Evolutionary conservation across 2,113 vertebrate genomes (phyloP), one percentile per base, ranked within the genome.

Genomic region (Alosa alosa): DNA sequence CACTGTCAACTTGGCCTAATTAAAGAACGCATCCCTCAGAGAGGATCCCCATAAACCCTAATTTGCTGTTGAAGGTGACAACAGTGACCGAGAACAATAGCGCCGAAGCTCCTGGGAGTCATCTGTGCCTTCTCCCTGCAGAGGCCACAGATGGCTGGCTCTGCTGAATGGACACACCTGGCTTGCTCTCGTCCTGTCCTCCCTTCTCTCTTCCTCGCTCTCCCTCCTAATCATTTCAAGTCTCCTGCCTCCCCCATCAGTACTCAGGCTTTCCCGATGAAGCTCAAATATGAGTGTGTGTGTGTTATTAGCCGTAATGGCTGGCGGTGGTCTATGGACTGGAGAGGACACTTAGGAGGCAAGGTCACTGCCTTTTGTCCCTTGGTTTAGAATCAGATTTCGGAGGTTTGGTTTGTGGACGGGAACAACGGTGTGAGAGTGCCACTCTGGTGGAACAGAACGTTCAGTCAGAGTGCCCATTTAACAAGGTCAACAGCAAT

Each of bases 171-270:
- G 72, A 78, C 31, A 78, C 72, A 78, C 72, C 72, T 78, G 72
- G 36, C 72, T 78, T 78, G 72, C 25, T 72, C 64, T 20, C 6
- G 68, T 75, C 72, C 72, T 39, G 25, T 36, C 72, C 31, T 36
- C 31, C 31, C 64, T 72, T 36, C 64, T 3, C 64, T 60, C 52
- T 68, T 9, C n/a, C 60, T 31, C 64, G 1, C n/a, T 25, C 25
- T 64, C 60, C n/a, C 4, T 25, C 20, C 31, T 39, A 15, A 78
- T 78, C 72, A 78, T 78, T 78, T 78, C 41, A 78, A 78, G 72
- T 78, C 72, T 78, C 72, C 72, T 41, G 72, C 72, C 72, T 78
- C 72, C 72, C 72, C 72, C 72, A 78, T 78, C 72, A 72, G n/a
- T 72, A 31, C 64, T 31, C 25, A 78, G 64, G 64, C 64, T 31